Conservation (phyloP, 2,888 invertebrate genomes). For the Lasioglossum malachurum region DNA sequence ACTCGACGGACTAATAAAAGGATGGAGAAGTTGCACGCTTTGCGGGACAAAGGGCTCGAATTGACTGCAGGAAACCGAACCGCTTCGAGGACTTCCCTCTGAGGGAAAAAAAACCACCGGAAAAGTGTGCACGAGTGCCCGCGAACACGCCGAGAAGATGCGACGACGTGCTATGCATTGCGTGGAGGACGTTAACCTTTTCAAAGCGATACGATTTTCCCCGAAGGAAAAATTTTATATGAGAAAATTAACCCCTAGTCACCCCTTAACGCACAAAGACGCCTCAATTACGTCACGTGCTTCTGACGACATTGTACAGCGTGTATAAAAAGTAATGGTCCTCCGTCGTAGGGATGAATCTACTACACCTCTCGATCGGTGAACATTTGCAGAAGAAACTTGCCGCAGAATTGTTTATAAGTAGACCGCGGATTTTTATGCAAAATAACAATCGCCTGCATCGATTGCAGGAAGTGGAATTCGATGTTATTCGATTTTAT, state of each 20-base stretch:
- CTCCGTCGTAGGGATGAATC: no score
- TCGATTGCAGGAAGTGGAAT: no score
- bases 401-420: no score
- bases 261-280: no score
- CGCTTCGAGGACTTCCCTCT: not conserved
- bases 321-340: no score
- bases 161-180: not conserved
- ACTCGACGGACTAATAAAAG: slow-evolving; percentile 37
- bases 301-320: not conserved
- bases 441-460: no score
- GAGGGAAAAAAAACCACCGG: not conserved
- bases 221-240: not conserved
- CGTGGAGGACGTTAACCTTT: not conserved
- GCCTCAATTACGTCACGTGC: no score
- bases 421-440: no score
- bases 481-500: no score
- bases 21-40: not conserved
- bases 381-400: no score
- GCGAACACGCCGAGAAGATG: not conserved
- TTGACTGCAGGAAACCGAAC: slow-evolving; percentile 26
- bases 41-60: slow-evolving; percentile 9
- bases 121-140: not conserved
- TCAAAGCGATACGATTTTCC: not conserved
- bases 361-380: no score
- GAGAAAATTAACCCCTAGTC: not conserved